Conservation (phyloP, 2,888 invertebrate genomes). For the Fragum whitleyi region DNA sequence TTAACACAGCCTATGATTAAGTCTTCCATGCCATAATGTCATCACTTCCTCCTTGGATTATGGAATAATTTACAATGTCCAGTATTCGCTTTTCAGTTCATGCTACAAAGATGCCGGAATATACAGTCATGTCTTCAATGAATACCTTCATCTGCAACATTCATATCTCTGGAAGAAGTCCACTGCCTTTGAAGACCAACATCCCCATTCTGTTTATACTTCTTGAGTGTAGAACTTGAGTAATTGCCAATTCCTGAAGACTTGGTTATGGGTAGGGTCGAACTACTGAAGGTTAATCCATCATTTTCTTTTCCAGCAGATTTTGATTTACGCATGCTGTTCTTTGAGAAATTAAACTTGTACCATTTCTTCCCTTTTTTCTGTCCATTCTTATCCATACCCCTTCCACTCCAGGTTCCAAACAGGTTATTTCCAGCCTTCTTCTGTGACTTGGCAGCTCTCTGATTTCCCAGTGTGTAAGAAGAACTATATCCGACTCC, state of each 20-base stretch:
- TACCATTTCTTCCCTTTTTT: conserved; percentile 65
- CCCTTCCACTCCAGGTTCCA: conserved; percentile 61
- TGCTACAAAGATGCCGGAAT: conserved; percentile 1
- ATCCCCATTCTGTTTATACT: conserved; percentile 10
- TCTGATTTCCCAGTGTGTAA: not conserved
- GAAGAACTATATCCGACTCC: not conserved
- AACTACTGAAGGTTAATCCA: conserved; percentile 44
- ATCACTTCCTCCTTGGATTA: not conserved
- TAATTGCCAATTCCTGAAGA: not conserved
- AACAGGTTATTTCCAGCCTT: conserved; percentile 40
- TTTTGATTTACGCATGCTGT: conserved; percentile 37
- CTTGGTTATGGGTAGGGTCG: conserved; percentile 43
- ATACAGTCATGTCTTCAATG: not conserved
- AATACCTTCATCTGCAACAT: conserved; percentile 1
- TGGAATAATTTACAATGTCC: not conserved
- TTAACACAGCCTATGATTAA: not conserved
- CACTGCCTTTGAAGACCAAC: conserved; percentile 13
- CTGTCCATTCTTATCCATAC: conserved; percentile 11
- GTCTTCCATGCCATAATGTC: conserved; percentile 14
- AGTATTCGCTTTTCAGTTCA: not conserved
- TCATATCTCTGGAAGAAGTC: not conserved
- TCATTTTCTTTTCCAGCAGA: conserved; percentile 47
- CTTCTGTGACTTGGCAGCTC: conserved; percentile 6
- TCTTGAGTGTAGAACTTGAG: not conserved
- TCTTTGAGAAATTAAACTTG: conserved; percentile 52